Evolutionary conservation across 1,140 invertebrate species (phyloP), one percentile per base, ranked within the genome.

Genomic region (Andrena cerasifolii): DNA sequence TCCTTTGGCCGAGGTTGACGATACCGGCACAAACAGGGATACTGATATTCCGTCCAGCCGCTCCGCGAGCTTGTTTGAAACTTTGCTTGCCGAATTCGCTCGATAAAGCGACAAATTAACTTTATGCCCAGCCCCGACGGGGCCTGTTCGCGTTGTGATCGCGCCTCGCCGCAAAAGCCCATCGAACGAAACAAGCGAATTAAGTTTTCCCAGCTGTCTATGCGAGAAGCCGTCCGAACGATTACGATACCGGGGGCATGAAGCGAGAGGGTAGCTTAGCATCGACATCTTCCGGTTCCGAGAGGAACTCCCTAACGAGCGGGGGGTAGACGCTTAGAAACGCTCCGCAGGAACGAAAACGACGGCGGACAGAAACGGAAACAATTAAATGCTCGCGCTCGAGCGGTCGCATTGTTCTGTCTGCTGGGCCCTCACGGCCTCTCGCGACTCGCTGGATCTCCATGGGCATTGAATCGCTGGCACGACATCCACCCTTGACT

Each of bases 231-330:
- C 61, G 40, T 33, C 53, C 31, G 21, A 33, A 28, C 51, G 43
- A 31, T 26, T 43, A 7, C 72, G 51, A 72, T 58, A 40, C 12
- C 58, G 5, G 31, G 47, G 40, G 61, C n/a, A 33, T 21, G 53
- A 73, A 28, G 36, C n/a, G 58, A 26, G 66, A 24, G 43, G 78
- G 65, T 73, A 40, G 78, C 71, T 78, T 45, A 83, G 71, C 82
- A 79, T 84, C 82, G 82, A 63, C 83, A 61, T 84, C 83, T 84
- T 84, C 83, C 83, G 83, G 75, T 84, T 80, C 82, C 67, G 78
- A 84, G 82, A 84, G 82, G 82, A 84, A 84, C 83, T 84, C 59
- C 54, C 83, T 84, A 84, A 84, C 83, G 83, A 84, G 80, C 76
- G 61, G 68, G 36, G 61, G 80, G 47, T 51, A 71, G 82, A 71